phyloP scores from a whole-genome alignment of 2,797 vertebrate species.

The Podarcis siculus region DNA sequence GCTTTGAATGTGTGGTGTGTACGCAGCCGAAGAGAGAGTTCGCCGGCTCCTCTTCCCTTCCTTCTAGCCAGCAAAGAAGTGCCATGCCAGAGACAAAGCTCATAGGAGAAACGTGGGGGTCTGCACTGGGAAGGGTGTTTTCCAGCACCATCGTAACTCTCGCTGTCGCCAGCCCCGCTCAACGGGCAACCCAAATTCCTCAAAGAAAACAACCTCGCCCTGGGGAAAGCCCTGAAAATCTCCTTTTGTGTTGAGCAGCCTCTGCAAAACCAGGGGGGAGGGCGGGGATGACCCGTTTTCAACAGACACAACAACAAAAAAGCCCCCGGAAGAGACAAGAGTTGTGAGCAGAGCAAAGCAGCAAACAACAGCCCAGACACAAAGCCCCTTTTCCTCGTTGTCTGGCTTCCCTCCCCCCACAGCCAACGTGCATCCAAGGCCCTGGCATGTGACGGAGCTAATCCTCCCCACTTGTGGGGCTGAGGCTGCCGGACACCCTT shows the following conservation, averaged over 20 bases:
- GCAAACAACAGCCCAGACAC: conserved; percentile 43
- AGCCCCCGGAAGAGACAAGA: conserved; percentile 21
- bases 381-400: conserved; percentile 21
- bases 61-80: neutral
- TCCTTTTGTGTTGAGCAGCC: neutral
- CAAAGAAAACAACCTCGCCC: neutral
- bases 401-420: neutral
- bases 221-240: neutral
- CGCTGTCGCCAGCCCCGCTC: neutral
- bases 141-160: neutral
- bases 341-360: conserved; percentile 43
- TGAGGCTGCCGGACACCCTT: neutral
- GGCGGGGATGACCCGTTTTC: neutral
- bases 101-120: neutral
- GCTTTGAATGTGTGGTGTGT: too few species aligned
- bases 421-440: conserved; percentile 2
- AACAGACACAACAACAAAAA: neutral
- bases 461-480: conserved; percentile 28
- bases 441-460: conserved; percentile 27
- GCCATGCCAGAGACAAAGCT: neutral
- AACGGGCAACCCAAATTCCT: neutral
- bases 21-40: neutral
- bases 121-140: neutral
- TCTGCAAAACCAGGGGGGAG: neutral
- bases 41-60: neutral